Conservation (phyloP, 2,113 vertebrate genomes). For the Scatophagus argus region DNA sequence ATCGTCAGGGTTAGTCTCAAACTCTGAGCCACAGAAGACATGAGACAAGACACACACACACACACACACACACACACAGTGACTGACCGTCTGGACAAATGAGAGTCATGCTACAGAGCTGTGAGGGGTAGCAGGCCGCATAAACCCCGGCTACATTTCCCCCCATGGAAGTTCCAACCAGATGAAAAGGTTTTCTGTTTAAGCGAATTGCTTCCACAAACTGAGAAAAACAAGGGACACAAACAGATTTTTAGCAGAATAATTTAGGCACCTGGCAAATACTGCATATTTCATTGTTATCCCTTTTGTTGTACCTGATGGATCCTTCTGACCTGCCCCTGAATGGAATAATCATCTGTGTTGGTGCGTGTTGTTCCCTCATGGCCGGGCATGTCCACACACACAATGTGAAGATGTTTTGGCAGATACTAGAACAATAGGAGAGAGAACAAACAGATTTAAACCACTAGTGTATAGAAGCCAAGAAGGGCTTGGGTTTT, state of each 20-base stretch:
- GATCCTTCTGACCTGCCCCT: conserved; percentile 92
- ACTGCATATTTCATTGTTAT: neutral
- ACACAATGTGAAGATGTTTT: conserved; percentile 95
- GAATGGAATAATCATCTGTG: conserved; percentile 92
- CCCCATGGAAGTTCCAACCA: conserved; percentile 95
- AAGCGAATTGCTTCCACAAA: conserved; percentile 92
- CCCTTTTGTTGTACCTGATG: conserved; percentile 88
- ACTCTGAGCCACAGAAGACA: neutral
- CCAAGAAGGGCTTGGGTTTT: neutral
- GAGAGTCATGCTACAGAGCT: conserved; percentile 91
- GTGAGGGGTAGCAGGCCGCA: conserved; percentile 89
- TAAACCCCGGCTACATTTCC: conserved; percentile 94
- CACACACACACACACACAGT: conserved; percentile 13
- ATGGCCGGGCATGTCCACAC: conserved; percentile 97
- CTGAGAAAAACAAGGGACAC: conserved; percentile 71
- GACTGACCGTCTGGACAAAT: conserved; percentile 94
- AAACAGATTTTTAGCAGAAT: conserved; percentile 19
- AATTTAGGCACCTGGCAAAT: neutral
- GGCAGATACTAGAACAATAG: conserved; percentile 88
- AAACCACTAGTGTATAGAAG: neutral
- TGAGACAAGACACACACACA: neutral
- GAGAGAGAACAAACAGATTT: neutral
- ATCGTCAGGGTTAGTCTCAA: neutral
- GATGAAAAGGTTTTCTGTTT: conserved; percentile 92
- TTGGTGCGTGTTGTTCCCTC: conserved; percentile 92